Base-by-base conservation (phyloP, 2,113 vertebrate species). In the Alaudala cheleensis region DNA sequence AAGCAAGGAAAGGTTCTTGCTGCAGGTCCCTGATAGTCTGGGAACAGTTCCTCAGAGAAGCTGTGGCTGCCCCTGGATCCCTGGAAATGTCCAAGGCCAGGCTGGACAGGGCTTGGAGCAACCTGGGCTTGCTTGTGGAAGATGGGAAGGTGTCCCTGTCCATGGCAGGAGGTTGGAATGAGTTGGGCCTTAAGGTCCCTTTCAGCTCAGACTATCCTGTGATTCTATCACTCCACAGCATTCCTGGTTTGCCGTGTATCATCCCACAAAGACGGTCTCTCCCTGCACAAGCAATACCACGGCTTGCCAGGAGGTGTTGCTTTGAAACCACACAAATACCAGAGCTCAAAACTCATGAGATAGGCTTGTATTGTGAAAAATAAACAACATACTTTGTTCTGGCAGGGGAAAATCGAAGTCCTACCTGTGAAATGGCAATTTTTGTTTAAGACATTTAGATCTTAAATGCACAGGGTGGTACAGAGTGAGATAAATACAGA, bases 291-390 rank as follows among this genome's bases (percentile, higher is more conserved):
- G 93, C 93, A 95, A 44, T 96, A 82, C 96, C 95, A 23, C 17
- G 2, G 37, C n/a, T 72, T 85, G 85, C 96, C 96, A 93, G 90
- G 85, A 95, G 96, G 74, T 94, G 96, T n/a, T 95, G 96, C 95
- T 94, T 93, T 69, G 61, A 56, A 96, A 90, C 92, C 92, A 60
- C 3, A 0, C 37, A 90, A 81, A 15, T 37, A 58, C 1, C 4
- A 0, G 64, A 78, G 53, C 66, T 90, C 40, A 37, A 92, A 44
- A 76, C 8, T 31, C 24, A 21, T 8, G 3, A 42, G 33, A 18
- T 8, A 15, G n/a, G 12, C 14, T 44, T 33, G 29, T 11, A 11
- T 23, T 50, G 2, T n/a, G 42, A 40, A 61, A 91, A 86, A 37
- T 22, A 67, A 12, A 22, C 0, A 4, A 22, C 7, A 18, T 50